phyloP scores from a whole-genome alignment of 1,140 invertebrate species.

The Myzus persicae region DNA sequence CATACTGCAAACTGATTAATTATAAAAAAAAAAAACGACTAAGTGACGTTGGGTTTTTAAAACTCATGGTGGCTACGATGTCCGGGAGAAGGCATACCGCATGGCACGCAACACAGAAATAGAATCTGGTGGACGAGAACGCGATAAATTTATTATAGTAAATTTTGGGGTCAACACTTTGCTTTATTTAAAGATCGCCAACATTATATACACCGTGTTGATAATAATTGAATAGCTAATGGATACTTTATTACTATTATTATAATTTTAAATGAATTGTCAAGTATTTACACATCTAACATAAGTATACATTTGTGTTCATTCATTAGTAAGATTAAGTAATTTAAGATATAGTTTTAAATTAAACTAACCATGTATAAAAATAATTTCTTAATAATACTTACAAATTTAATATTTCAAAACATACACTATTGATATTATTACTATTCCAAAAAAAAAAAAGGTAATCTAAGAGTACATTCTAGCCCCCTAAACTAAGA shows the following conservation, averaged over 20 bases:
- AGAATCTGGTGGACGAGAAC: conserved; percentile 54
- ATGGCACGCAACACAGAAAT: conserved; percentile 53
- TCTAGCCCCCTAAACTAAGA: not conserved
- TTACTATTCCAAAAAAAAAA: not conserved
- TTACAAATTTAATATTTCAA: not conserved
- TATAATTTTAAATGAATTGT: not conserved
- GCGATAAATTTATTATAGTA: conserved; percentile 57
- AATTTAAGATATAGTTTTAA: not conserved
- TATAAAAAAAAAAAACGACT: not conserved
- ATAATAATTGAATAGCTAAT: conserved; percentile 1
- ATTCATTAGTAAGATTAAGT: not conserved
- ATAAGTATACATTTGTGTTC: not conserved
- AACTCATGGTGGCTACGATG: conserved; percentile 6
- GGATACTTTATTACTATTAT: not conserved
- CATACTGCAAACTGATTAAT: conserved; percentile 32
- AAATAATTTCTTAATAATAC: not conserved
- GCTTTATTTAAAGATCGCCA: conserved; percentile 48
- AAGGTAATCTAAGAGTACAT: not conserved
- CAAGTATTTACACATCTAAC: not conserved
- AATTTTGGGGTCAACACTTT: conserved; percentile 56
- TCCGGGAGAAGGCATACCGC: conserved; percentile 46
- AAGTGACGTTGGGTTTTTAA: not conserved
- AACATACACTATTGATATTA: not conserved
- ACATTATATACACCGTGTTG: conserved; percentile 46
- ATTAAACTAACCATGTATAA: not conserved